Evolutionary conservation across 1,140 invertebrate genomes (phyloP).

Genomic region (Plectrocnemia conspersa): DNA sequence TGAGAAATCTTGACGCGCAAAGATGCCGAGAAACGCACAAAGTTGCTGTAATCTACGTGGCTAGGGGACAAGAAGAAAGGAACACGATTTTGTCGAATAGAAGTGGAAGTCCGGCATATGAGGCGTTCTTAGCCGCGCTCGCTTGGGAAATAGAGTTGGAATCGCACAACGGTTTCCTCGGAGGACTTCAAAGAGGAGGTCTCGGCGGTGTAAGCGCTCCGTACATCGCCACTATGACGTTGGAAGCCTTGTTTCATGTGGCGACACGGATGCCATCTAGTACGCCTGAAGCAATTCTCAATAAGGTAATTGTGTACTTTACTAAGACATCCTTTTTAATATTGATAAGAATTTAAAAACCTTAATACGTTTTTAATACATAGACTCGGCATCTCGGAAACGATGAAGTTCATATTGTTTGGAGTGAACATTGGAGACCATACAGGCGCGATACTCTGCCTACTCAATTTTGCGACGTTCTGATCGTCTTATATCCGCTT

Average conservation of each 20-base stretch:
- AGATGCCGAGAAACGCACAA: conserved; percentile 96
- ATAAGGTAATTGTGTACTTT: conserved; percentile 84
- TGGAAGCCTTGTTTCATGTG: conserved; percentile 92
- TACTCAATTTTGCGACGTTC: conserved; percentile 98
- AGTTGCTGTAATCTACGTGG: conserved; percentile 98
- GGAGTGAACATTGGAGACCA: conserved; percentile 94
- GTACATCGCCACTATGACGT: conserved; percentile 91
- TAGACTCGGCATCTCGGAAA: conserved; percentile 94
- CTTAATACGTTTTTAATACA: conserved; percentile 38
- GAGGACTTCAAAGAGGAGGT: conserved; percentile 88
- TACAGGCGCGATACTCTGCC: conserved; percentile 96
- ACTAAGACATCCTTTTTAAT: no score
- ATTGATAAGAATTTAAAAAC: no score
- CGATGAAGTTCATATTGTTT: conserved; percentile 98
- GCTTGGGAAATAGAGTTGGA: conserved; percentile 97
- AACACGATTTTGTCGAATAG: conserved; percentile 73
- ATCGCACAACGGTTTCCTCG: conserved; percentile 92
- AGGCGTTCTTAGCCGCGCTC: conserved; percentile 88
- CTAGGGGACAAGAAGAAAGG: conserved; percentile 94
- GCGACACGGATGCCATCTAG: conserved; percentile 95
- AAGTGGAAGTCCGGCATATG: conserved; percentile 88
- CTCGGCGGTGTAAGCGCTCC: conserved; percentile 89
- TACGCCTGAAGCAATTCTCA: conserved; percentile 78
- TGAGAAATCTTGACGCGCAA: conserved; percentile 89
- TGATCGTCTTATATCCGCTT: conserved; percentile 95